Percentiles rank a stretch among this genome's conserved stretches.
Conservation (phyloP, 64 coral and sea anemone species). For the Pocillopora damicornis region DNA sequence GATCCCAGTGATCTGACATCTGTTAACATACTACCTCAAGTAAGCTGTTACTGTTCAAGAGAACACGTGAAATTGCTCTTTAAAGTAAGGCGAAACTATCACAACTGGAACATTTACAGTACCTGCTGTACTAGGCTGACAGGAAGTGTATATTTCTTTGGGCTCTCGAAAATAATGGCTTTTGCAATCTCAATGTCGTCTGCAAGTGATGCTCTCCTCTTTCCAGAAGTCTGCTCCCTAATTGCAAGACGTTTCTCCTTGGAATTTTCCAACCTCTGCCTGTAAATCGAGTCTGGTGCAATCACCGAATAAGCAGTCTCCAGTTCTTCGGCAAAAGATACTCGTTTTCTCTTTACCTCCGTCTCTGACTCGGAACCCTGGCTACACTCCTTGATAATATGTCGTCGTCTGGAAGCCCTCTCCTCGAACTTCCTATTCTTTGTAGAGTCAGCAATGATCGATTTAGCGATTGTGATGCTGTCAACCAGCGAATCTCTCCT, state of each 20-base stretch:
- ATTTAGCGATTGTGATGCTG: not conserved
- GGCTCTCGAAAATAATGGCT: no score
- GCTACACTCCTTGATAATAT: not conserved
- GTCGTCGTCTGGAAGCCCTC: not conserved
- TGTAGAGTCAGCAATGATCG: not conserved
- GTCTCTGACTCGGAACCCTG: not conserved
- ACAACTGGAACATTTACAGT: no score
- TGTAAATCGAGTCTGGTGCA: not conserved
- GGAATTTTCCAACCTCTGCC: not conserved
- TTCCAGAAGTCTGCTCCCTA: not conserved
- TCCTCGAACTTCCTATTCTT: not conserved
- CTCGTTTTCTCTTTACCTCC: not conserved
- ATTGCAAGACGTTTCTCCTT: not conserved
- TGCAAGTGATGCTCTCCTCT: not conserved
- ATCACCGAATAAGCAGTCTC: not conserved
- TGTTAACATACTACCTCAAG: no score
- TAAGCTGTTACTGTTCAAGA: no score
- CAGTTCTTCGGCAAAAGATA: conserved; percentile 7
- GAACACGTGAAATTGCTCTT: no score
- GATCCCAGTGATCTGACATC: no score
- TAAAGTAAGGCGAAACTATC: no score
- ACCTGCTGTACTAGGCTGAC: no score
- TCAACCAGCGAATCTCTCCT: conserved; percentile 5
- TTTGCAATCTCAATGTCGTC: no score
- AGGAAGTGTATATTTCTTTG: no score